Conservation (phyloP, 2,888 invertebrate genomes). For the Tenthredo distinguenda region DNA sequence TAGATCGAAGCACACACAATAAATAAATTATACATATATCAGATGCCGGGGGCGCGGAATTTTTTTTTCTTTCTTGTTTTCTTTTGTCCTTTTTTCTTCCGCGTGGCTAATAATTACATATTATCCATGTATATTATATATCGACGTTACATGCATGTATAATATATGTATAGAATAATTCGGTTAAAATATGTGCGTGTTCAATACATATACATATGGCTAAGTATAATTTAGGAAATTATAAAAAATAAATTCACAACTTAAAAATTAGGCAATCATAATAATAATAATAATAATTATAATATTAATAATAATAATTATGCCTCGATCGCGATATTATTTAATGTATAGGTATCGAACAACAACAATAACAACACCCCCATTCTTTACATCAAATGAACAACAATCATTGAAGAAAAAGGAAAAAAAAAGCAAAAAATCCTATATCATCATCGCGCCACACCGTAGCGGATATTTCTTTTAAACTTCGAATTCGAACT, state of each 20-base stretch:
- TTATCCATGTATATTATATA: constrained; percentile 1
- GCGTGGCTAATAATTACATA: neutral
- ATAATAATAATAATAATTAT: constrained; percentile 48
- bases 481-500: constrained; percentile 4
- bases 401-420: neutral
- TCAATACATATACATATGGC: neutral
- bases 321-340: constrained; percentile 40
- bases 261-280: constrained; percentile 39
- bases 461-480: neutral
- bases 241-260: constrained; percentile 39
- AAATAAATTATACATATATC: constrained; percentile 6
- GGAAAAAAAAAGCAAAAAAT: neutral
- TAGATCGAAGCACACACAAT: constrained; percentile 48
- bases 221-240: neutral
- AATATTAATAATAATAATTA: neutral
- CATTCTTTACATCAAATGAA: neutral
- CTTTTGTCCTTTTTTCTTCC: too few species aligned
- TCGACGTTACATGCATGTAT: neutral
- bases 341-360: neutral
- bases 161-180: constrained; percentile 11
- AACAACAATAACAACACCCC: constrained; percentile 9
- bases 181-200: neutral
- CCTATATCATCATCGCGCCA: neutral
- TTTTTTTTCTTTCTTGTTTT: neutral
- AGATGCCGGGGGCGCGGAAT: neutral